Percentiles rank a stretch among this genome's conserved stretches.
phyloP scores from a whole-genome alignment of 2,113 vertebrate species.

The Hippocampus guttulatus region DNA sequence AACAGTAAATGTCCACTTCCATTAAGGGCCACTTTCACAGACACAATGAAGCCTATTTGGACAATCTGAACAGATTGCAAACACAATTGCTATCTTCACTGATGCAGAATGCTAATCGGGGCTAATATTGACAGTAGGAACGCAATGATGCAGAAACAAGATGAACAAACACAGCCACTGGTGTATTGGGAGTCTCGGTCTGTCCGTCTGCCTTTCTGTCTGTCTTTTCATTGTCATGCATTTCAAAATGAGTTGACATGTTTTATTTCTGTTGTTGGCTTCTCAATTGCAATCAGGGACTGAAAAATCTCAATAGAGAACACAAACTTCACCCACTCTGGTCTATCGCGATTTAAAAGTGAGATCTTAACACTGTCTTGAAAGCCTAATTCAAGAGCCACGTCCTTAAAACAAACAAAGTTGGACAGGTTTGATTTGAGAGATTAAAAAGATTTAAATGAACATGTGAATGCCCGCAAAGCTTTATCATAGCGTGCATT shows the following conservation, averaged over 20 bases:
- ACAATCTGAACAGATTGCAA: background rate
- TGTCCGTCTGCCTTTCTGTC: background rate
- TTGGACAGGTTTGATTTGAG: too few species aligned
- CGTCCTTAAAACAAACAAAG: too few species aligned
- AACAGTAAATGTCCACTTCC: background rate
- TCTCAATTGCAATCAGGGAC: background rate
- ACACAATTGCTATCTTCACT: background rate
- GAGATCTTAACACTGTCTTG: too few species aligned
- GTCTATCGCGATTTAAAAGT: too few species aligned
- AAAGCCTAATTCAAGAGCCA: too few species aligned
- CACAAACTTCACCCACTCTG: too few species aligned
- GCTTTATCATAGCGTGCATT: too few species aligned
- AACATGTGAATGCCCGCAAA: too few species aligned
- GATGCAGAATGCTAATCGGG: conserved; percentile 1
- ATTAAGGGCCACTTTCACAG: background rate
- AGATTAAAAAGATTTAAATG: too few species aligned
- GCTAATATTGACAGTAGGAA: conserved; percentile 1
- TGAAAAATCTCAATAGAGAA: too few species aligned
- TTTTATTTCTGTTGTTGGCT: background rate
- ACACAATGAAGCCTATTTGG: conserved; percentile 1
- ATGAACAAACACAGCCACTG: background rate
- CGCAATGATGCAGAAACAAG: background rate
- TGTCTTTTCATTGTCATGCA: background rate
- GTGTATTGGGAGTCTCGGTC: background rate
- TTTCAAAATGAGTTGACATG: background rate